Evolutionary conservation across 2,888 invertebrate genomes (phyloP).

Genomic region (Cataglyphis albicans): DNA sequence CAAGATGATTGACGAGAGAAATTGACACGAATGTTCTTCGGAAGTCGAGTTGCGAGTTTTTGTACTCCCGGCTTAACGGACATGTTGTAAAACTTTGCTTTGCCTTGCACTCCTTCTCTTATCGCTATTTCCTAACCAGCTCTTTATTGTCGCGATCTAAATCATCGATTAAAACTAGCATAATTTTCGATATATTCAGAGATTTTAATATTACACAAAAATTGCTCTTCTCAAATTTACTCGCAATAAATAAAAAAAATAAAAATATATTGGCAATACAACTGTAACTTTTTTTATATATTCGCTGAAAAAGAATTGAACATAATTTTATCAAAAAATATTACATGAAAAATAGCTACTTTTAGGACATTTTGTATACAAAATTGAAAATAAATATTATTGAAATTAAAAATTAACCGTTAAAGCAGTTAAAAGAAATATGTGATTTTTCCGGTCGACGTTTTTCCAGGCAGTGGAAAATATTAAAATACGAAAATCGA

Average conservation of each 20-base stretch:
- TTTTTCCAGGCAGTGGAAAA: conserved; percentile 10
- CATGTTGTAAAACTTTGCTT: conserved; percentile 29
- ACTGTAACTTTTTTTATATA: not conserved
- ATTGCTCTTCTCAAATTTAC: not conserved
- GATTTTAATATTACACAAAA: not conserved
- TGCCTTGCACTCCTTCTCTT: not conserved
- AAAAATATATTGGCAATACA: not conserved
- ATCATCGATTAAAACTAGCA: not conserved
- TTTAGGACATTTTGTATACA: not conserved
- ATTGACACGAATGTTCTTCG: conserved; percentile 43
- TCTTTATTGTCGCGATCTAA: not conserved
- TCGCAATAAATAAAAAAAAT: not conserved
- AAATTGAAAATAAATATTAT: not conserved
- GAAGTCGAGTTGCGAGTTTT: conserved; percentile 39
- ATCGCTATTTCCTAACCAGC: not conserved
- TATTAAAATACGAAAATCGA: conserved; percentile 35
- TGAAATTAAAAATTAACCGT: conserved; percentile 34
- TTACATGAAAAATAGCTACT: not conserved
- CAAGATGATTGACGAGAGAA: conserved; percentile 66
- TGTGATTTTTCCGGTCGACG: conserved; percentile 9
- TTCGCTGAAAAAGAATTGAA: not conserved
- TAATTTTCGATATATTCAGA: not conserved
- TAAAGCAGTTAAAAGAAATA: conserved; percentile 8
- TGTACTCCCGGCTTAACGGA: conserved; percentile 10
- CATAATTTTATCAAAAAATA: not conserved